These are phyloP conservation scores for Mythimna ferrago DNA, from an alignment of 2,888 invertebrate species.

Conservation along the genomic window DNA sequence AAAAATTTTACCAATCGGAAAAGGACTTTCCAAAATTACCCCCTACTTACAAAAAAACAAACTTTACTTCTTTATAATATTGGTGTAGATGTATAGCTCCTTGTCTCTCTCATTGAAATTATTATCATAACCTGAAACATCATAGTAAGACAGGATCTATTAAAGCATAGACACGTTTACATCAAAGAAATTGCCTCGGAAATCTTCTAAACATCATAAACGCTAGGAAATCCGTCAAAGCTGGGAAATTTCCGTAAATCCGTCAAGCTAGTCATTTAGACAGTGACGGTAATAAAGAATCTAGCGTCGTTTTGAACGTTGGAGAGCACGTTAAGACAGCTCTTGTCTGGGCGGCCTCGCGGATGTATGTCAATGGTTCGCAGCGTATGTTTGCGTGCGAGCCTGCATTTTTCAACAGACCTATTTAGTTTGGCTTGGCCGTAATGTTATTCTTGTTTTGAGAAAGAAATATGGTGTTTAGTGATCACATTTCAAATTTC, in stretches of 20 bases:
- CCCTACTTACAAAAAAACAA: no score
- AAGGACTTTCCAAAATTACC: no score
- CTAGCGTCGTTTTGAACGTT: background rate
- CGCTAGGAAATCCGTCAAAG: background rate
- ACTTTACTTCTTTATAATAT: no score
- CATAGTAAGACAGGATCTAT: no score
- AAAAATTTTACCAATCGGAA: no score
- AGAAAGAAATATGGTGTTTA: background rate
- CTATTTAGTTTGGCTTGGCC: background rate
- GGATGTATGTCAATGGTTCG: constrained; percentile 28
- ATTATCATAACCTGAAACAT: no score
- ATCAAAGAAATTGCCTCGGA: no score
- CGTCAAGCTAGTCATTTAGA: background rate
- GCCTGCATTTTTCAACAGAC: background rate
- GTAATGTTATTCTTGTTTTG: background rate
- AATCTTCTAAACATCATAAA: background rate
- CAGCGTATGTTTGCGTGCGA: background rate
- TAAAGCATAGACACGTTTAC: no score
- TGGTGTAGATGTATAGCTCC: no score
- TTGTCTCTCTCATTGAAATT: no score
- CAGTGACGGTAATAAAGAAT: background rate
- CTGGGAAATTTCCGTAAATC: background rate
- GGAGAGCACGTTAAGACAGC: constrained; percentile 6
- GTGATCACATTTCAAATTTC: background rate
- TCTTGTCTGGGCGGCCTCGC: constrained; percentile 3